phyloP scores from a whole-genome alignment of 2,797 vertebrate species.

The Sebastes baramenuke region DNA sequence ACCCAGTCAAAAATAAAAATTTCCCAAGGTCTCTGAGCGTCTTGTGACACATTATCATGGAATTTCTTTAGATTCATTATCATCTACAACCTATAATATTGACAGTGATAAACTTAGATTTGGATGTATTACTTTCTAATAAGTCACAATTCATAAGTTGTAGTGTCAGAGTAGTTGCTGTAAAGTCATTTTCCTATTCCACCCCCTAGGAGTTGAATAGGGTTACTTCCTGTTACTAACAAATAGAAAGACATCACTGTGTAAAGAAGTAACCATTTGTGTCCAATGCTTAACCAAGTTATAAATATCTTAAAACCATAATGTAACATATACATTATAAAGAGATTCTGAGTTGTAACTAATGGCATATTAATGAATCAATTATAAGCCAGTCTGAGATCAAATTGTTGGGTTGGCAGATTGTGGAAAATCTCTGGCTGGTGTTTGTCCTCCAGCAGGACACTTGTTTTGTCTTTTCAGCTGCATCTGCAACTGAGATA shows the following conservation, averaged over 20 bases:
- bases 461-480: no score
- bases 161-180: background rate
- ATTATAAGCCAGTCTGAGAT: no score
- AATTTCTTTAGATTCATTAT: background rate
- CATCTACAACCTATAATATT: background rate
- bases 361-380: no score
- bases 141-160: background rate
- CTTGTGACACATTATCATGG: background rate
- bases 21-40: slow-evolving; percentile 1
- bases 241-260: background rate
- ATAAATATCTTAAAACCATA: no score
- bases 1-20: background rate
- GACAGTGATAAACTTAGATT: background rate
- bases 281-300: background rate
- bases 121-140: background rate
- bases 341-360: no score
- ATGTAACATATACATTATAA: background rate
- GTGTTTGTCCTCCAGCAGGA: no score
- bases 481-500: no score
- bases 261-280: rapidly evolving
- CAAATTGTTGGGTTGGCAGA: no score
- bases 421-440: no score
- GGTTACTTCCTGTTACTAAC: background rate
- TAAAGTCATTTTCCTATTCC: background rate
- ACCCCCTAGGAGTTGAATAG: background rate